These are phyloP conservation scores for Notothenia coriiceps DNA, from an alignment of 2,113 vertebrate species.

Conservation along the genomic window DNA sequence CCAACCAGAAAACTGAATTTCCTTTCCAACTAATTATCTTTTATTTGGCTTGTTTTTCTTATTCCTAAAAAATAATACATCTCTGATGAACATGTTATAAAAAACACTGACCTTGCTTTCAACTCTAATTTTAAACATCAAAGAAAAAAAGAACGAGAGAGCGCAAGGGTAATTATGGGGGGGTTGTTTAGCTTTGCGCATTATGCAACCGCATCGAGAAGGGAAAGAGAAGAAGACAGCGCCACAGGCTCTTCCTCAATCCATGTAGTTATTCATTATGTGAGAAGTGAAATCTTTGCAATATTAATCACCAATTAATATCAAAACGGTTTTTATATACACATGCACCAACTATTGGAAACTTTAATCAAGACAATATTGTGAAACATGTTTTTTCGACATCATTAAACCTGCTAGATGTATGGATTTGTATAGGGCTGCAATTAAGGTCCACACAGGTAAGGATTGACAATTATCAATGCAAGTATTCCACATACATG, in stretches of 20 bases:
- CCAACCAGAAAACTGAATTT: not conserved
- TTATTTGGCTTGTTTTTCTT: constrained; percentile 9
- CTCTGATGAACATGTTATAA: constrained; percentile 51
- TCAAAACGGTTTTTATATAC: not conserved
- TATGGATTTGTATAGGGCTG: not conserved
- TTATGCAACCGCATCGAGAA: not conserved
- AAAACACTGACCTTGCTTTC: constrained; percentile 61
- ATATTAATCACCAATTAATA: constrained; percentile 5
- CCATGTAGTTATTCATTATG: not conserved
- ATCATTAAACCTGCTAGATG: rapidly evolving
- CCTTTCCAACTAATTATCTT: constrained; percentile 28
- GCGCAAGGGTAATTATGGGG: constrained; percentile 37
- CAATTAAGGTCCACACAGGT: not conserved
- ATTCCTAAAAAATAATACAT: constrained; percentile 50
- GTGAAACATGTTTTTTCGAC: not conserved
- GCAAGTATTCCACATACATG: not conserved
- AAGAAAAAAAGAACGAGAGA: constrained; percentile 34
- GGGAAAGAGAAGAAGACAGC: not conserved
- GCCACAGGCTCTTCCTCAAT: constrained; percentile 12
- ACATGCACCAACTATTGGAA: not conserved
- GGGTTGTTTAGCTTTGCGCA: not conserved
- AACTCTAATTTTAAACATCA: constrained; percentile 67
- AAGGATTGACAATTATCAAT: not conserved
- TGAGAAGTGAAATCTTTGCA: not conserved
- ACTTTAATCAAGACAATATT: constrained; percentile 4